Evolutionary conservation across 2,888 invertebrate species (phyloP).

Genomic region (Xestoiulus laeticollis): DNA sequence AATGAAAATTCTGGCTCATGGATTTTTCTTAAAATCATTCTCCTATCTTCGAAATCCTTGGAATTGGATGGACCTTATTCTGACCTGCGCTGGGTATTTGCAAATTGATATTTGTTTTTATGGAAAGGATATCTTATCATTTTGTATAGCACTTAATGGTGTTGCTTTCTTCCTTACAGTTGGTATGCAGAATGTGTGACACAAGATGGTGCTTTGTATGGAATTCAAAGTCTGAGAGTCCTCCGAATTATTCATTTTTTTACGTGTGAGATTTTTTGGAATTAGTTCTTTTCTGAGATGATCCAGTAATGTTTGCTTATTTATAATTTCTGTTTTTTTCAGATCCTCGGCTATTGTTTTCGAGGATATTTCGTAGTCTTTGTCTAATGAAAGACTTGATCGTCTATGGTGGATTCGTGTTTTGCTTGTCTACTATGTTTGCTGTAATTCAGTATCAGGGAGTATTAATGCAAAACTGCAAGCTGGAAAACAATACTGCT

Average conservation of each 20-base stretch:
- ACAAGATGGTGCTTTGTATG: background rate
- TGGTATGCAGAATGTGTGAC: background rate
- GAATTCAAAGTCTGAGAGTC: background rate
- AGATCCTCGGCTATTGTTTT: slow-evolving; percentile 41
- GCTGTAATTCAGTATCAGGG: slow-evolving; percentile 11
- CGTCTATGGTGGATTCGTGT: background rate
- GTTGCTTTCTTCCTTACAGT: background rate
- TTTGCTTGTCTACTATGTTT: background rate
- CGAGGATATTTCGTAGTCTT: background rate
- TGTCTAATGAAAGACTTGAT: slow-evolving; percentile 13
- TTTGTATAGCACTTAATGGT: too few relatives aligned
- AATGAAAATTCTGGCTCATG: slow-evolving; percentile 20
- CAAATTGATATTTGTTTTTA: background rate
- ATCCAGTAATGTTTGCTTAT: background rate
- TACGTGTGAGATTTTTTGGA: background rate
- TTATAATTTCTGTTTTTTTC: background rate
- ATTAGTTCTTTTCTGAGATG: background rate
- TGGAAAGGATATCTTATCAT: background rate
- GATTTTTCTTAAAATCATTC: slow-evolving; percentile 38
- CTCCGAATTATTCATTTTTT: slow-evolving; percentile 5
- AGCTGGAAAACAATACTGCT: background rate
- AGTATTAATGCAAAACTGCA: background rate
- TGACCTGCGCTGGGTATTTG: background rate
- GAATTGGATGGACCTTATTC: slow-evolving; percentile 42
- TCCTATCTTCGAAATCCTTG: slow-evolving; percentile 47